Conservation (phyloP, 2,888 invertebrate species). For the Carabus problematicus region DNA sequence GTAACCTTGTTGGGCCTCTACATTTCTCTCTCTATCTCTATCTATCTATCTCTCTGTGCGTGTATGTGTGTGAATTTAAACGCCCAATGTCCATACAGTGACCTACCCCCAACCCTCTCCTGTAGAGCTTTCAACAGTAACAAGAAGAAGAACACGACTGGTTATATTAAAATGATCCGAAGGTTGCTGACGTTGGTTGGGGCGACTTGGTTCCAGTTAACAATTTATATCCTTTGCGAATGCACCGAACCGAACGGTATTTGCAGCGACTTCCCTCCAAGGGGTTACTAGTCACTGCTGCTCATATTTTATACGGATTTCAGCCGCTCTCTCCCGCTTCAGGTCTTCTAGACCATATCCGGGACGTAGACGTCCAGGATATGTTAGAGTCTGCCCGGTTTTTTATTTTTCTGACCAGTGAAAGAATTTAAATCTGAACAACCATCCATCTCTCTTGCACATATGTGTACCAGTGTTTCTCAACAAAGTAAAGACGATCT, state of each 20-base stretch:
- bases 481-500: too few species aligned
- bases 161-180: slow-evolving; percentile 27
- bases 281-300: too few species aligned
- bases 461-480: too few species aligned
- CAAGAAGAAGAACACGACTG: not conserved
- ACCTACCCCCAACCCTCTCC: not conserved
- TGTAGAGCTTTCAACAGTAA: too few species aligned
- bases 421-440: too few species aligned
- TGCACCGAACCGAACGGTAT: slow-evolving; percentile 34
- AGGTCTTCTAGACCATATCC: too few species aligned
- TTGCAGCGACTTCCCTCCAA: slow-evolving; percentile 16
- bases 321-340: not conserved
- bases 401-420: too few species aligned
- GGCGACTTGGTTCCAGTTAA: slow-evolving; percentile 21
- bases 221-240: slow-evolving; percentile 40
- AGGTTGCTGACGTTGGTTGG: slow-evolving; percentile 16
- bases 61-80: not conserved
- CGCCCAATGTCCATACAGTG: not conserved
- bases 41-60: too few species aligned
- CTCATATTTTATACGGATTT: slow-evolving; percentile 35
- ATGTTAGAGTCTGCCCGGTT: not conserved
- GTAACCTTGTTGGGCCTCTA: slow-evolving; percentile 2
- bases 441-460: too few species aligned
- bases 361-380: too few species aligned
- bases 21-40: too few species aligned